These are phyloP conservation scores for Pseudococcus jackbeardsleyi DNA, from an alignment of 2,888 invertebrate species.

Conservation along the genomic window DNA sequence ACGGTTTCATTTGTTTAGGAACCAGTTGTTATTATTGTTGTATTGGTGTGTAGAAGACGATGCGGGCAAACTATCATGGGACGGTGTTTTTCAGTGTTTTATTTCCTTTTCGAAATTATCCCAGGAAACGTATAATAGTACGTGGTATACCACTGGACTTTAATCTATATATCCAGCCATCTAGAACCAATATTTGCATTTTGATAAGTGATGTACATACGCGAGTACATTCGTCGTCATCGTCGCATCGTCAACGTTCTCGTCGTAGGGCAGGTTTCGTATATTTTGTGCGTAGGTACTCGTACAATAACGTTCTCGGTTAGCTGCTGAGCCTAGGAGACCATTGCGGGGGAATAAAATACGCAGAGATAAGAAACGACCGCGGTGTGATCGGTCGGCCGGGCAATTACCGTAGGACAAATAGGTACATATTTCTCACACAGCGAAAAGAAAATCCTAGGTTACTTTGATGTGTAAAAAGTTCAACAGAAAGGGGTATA, in stretches of 20 bases:
- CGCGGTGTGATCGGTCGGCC: too few relatives aligned
- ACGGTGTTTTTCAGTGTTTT: slow-evolving; percentile 23
- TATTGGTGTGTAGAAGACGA: slow-evolving; percentile 29
- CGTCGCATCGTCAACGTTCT: neutral
- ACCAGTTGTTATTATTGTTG: neutral
- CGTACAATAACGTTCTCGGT: too few relatives aligned
- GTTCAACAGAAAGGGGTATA: too few relatives aligned
- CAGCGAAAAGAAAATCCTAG: too few relatives aligned
- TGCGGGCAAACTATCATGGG: slow-evolving; percentile 58
- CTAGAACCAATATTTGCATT: slow-evolving; percentile 65
- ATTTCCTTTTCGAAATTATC: slow-evolving; percentile 59
- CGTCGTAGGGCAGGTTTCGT: slow-evolving; percentile 7
- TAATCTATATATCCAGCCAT: slow-evolving; percentile 64
- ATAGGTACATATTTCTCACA: too few relatives aligned
- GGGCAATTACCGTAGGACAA: too few relatives aligned
- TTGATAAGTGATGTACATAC: slow-evolving; percentile 56
- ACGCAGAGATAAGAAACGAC: neutral
- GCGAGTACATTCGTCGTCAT: too few relatives aligned
- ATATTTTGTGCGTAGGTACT: neutral
- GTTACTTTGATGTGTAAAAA: too few relatives aligned
- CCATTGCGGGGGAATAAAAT: neutral
- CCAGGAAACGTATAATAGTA: slow-evolving; percentile 54
- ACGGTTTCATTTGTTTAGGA: slow-evolving; percentile 62
- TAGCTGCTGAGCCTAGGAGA: neutral
- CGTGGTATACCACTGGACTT: slow-evolving; percentile 52